phyloP scores from a whole-genome alignment of 2,113 vertebrate species.

The Petrocephalus microphthalmus region DNA sequence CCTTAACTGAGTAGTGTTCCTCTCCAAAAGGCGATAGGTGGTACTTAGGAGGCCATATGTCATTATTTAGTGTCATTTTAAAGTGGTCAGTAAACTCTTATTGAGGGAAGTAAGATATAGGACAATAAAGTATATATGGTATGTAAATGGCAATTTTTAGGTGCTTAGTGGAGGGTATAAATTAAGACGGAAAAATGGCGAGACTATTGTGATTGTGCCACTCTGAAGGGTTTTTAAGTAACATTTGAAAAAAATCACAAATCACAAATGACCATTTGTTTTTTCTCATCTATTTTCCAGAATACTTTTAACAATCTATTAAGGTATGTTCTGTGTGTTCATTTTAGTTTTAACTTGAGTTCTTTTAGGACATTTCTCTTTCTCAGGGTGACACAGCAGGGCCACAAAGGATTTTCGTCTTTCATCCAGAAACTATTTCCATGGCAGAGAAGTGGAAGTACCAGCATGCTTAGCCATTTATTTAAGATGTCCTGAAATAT shows the following conservation, averaged over 20 bases:
- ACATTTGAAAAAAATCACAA: neutral
- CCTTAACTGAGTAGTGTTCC: slow-evolving; percentile 35
- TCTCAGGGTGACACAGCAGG: neutral
- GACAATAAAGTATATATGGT: neutral
- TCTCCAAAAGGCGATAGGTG: slow-evolving; percentile 33
- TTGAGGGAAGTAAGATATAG: neutral
- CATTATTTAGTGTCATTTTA: slow-evolving; percentile 23
- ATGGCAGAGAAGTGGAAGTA: neutral
- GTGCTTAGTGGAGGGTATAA: neutral
- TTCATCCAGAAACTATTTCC: neutral
- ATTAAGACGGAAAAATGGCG: neutral
- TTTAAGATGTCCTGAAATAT: neutral
- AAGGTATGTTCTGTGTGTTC: neutral
- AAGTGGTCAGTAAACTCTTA: slow-evolving; percentile 24
- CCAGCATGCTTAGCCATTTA: neutral
- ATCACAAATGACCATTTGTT: neutral
- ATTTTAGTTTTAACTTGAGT: neutral
- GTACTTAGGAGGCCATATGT: slow-evolving; percentile 38
- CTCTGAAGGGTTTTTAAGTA: neutral
- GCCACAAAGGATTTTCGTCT: neutral
- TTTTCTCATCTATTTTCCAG: neutral
- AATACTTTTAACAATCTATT: neutral
- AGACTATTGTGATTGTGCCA: neutral
- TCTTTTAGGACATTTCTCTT: neutral
- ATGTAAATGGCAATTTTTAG: neutral